A percentile compares a stretch with the other conserved stretches of the same genome.
These are phyloP conservation scores for Macquaria ambigua DNA, from an alignment of 2,113 vertebrate species.

Conservation along the genomic window DNA sequence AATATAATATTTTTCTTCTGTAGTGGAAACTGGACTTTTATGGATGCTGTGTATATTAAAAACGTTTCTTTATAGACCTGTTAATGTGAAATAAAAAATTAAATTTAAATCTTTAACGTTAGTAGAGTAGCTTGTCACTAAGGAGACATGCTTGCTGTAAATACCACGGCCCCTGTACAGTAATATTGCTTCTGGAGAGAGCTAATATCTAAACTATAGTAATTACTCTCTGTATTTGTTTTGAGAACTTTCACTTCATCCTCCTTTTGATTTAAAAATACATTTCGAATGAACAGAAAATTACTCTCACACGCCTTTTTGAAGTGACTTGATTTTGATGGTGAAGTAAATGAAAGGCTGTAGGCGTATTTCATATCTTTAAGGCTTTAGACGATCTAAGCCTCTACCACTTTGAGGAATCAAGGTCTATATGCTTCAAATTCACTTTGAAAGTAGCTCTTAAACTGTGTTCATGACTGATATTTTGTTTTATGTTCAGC, in stretches of 20 bases:
- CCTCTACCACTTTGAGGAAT: constrained; percentile 14
- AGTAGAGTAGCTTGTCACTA: neutral
- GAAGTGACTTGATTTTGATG: constrained; percentile 34
- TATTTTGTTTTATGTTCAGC: constrained; percentile 6
- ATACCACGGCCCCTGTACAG: neutral
- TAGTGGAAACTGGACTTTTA: neutral
- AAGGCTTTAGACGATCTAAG: constrained; percentile 36
- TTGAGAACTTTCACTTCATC: constrained; percentile 6
- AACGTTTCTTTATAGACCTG: neutral
- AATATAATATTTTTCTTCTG: neutral
- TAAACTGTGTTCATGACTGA: constrained; percentile 1
- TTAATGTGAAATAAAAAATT: constrained; percentile 21
- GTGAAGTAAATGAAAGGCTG: constrained; percentile 32
- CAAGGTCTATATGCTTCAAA: constrained; percentile 7
- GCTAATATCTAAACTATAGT: neutral
- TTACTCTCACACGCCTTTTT: constrained; percentile 18
- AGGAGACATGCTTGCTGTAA: constrained; percentile 21
- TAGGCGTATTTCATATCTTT: constrained; percentile 39
- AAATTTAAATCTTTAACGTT: constrained; percentile 1
- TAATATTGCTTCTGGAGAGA: constrained; percentile 15
- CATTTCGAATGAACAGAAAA: constrained; percentile 46
- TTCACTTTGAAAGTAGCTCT: constrained; percentile 23
- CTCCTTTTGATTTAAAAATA: constrained; percentile 35
- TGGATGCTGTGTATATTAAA: neutral
- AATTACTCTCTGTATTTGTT: constrained; percentile 10